A percentile compares a stretch with the other conserved stretches of the same genome.
phyloP scores from a whole-genome alignment of 1,140 invertebrate genomes.

The Monomorium pharaonis region DNA sequence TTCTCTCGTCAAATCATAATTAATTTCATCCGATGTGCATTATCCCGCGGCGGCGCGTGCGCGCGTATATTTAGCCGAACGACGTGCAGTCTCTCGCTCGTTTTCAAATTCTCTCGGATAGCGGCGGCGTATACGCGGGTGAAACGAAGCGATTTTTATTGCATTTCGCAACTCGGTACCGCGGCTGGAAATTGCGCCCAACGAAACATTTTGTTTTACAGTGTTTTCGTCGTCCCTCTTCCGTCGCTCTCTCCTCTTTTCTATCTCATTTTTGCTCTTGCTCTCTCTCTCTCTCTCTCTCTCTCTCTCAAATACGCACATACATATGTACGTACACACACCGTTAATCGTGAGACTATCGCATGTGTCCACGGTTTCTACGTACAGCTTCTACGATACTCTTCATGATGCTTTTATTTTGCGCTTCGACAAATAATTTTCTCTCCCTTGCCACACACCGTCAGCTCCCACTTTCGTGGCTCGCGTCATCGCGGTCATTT shows the following conservation, averaged over 20 bases:
- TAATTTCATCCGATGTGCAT: constrained; percentile 57
- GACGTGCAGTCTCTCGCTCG: constrained; percentile 63
- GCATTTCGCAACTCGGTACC: constrained; percentile 69
- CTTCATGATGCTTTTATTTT: constrained; percentile 26
- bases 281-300: neutral
- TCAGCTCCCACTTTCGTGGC: constrained; percentile 38
- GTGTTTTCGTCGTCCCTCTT: constrained; percentile 43
- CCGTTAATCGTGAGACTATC: neutral
- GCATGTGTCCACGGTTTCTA: constrained; percentile 6
- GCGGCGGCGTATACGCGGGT: constrained; percentile 55
- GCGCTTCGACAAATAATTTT: constrained; percentile 55
- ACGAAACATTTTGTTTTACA: constrained; percentile 73
- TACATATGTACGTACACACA: too few relatives aligned
- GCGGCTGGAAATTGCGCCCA: constrained; percentile 71
- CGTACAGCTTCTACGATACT: constrained; percentile 40
- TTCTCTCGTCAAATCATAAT: constrained; percentile 52
- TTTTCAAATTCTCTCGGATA: constrained; percentile 67
- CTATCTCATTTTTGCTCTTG: neutral
- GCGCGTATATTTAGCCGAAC: constrained; percentile 55
- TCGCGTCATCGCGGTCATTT: constrained; percentile 58
- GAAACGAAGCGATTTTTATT: constrained; percentile 74
- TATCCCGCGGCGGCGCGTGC: constrained; percentile 47
- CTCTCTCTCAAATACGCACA: neutral
- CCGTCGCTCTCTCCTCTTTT: neutral
- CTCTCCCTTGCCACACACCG: constrained; percentile 24